These are phyloP conservation scores for Charadrius vociferus DNA, from an alignment of 2,113 vertebrate species.

Conservation along the genomic window DNA sequence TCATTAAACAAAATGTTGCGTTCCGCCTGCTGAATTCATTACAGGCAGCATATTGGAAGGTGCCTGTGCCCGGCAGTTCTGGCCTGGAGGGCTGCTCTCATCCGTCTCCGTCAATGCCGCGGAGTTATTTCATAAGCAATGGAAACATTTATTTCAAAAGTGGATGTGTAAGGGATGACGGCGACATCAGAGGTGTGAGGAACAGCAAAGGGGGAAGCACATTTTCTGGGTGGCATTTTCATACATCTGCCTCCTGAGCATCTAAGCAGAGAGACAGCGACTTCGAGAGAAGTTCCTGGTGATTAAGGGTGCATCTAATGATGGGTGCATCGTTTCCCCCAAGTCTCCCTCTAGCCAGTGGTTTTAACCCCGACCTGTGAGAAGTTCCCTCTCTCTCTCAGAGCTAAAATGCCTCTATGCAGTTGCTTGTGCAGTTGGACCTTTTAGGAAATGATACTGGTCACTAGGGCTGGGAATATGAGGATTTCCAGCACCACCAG, in stretches of 20 bases:
- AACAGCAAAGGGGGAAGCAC: background rate
- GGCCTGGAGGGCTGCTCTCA: background rate
- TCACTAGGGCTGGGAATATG: background rate
- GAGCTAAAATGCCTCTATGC: background rate
- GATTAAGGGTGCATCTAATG: background rate
- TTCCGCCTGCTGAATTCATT: background rate
- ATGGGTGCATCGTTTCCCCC: background rate
- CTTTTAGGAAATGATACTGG: background rate
- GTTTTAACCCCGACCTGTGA: background rate
- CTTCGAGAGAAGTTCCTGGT: background rate
- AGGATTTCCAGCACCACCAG: background rate
- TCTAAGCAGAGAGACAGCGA: background rate
- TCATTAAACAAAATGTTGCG: background rate
- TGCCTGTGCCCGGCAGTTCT: background rate
- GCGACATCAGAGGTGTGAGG: background rate
- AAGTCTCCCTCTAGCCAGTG: background rate
- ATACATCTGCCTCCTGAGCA: background rate
- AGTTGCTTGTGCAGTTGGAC: background rate
- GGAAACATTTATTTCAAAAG: background rate
- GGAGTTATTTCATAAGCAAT: background rate
- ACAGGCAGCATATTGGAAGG: background rate
- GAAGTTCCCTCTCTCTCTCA: background rate
- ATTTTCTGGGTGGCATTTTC: background rate
- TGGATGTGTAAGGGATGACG: background rate
- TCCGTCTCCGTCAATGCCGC: accelerated